Evolutionary conservation across 2,888 invertebrate species (phyloP), one percentile per base, ranked within the genome.

Genomic region (Eupithecia insigniata): DNA sequence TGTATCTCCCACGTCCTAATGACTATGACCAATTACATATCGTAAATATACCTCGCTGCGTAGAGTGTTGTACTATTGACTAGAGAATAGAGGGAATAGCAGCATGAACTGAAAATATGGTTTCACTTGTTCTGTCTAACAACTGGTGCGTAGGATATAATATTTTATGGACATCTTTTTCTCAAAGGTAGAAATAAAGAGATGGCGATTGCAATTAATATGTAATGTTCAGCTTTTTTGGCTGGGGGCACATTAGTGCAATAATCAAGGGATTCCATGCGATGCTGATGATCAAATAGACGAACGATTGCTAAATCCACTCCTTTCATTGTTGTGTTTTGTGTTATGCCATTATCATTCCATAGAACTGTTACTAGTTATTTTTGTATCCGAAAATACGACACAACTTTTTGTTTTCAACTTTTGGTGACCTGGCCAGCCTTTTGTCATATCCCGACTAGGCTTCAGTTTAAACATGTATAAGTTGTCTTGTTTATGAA

Each of bases 11-110:
- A 78, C 78, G 64, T 43, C 16, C 62, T 69, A 55, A 66, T 61
- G 71, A 69, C 71, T 76, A 65, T 66, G 73, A 75, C 72, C 76
- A 75, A 79, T 79, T 76, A 73, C 72, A 70, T 67, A 39, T 67
- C 76, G 61, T 77, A 73, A 76, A 75, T 75, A 72, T 69, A 61
- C 43, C 62, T 32, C 68, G 67, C 46, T 69, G 12, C 18, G 14
- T 26, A 0, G 34, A 68, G 69, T 65, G 67, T 18, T 6, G n/a
- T 34, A 22, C 12, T n/a, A 34, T 12, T n/a, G 34, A 34, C 62
- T 18, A 62, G 1, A 34, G 10, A n/a, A 2, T 0, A 34, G 0
- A 34, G 12, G 10, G 2, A 58, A 16, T 28, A 32, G 12, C 12
- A 14, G 22, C 34, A 34, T 22, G 8, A n/a, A 62, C 30, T 62